phyloP scores from a whole-genome alignment of 2,888 invertebrate genomes.

The Ceraclea dissimilis region DNA sequence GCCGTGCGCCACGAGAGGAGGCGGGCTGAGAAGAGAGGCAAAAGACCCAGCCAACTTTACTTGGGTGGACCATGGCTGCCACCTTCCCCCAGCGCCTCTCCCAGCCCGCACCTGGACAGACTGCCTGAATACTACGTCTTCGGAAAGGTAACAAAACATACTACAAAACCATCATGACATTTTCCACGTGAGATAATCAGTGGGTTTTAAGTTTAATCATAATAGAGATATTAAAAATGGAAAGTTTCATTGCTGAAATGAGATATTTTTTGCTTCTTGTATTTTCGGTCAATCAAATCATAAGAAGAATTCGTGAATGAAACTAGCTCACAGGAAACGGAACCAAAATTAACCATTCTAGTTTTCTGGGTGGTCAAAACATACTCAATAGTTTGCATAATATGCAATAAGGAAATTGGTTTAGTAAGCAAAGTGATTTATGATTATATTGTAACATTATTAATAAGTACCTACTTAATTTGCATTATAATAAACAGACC shows the following conservation, averaged over 20 bases:
- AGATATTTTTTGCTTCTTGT: too few species aligned
- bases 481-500: too few species aligned
- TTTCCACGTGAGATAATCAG: background rate
- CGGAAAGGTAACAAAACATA: slow-evolving; percentile 58
- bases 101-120: slow-evolving; percentile 52
- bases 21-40: slow-evolving; percentile 61
- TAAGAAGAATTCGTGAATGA: too few species aligned
- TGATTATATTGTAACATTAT: too few species aligned
- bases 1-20: slow-evolving; percentile 75
- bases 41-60: slow-evolving; percentile 58
- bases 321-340: too few species aligned
- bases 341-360: too few species aligned
- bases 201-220: background rate
- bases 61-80: slow-evolving; percentile 56
- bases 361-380: too few species aligned
- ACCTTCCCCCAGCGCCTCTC: slow-evolving; percentile 55
- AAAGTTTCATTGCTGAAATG: background rate
- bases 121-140: slow-evolving; percentile 64
- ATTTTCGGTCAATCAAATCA: too few species aligned
- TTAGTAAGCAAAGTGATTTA: too few species aligned
- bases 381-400: too few species aligned
- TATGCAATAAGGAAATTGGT: too few species aligned
- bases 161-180: background rate
- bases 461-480: too few species aligned
- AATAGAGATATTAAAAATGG: background rate